A percentile compares a stretch with the other conserved stretches of the same genome.
phyloP scores from a whole-genome alignment of 2,113 vertebrate species.

The Spheniscus mendiculus region DNA sequence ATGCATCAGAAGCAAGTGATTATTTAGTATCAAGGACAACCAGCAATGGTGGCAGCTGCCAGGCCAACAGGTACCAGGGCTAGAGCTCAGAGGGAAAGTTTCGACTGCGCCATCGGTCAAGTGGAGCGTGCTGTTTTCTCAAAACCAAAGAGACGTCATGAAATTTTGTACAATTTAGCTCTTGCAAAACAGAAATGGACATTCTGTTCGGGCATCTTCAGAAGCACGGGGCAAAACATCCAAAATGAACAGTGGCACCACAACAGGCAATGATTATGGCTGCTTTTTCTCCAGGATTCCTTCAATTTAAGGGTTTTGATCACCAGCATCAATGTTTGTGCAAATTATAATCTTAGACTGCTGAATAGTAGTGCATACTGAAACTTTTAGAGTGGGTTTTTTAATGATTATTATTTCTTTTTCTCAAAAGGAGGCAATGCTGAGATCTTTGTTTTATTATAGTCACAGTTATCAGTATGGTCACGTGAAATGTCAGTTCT shows the following conservation, averaged over 20 bases:
- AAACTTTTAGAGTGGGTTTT: neutral
- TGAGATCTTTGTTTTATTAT: neutral
- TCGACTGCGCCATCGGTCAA: accelerated
- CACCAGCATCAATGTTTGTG: neutral
- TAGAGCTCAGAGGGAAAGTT: neutral
- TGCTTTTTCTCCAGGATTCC: neutral
- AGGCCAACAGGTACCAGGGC: neutral
- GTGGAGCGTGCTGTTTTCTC: accelerated
- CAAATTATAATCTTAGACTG: neutral
- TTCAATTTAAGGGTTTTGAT: neutral
- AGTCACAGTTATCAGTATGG: neutral
- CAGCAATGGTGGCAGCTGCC: neutral
- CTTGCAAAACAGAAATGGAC: neutral
- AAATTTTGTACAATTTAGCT: neutral
- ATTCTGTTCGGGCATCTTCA: neutral
- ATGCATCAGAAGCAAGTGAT: neutral
- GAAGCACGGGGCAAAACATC: accelerated
- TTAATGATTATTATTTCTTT: neutral
- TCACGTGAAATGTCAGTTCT: neutral
- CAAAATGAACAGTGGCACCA: neutral
- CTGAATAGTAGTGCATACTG: neutral
- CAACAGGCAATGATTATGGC: neutral
- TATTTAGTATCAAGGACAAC: neutral
- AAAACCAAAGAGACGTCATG: neutral
- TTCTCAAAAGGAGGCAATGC: neutral